Evolutionary conservation across 2,113 vertebrate genomes (phyloP), one percentile per base, ranked within the genome.

Genomic region (Leptocoma aspasia): DNA sequence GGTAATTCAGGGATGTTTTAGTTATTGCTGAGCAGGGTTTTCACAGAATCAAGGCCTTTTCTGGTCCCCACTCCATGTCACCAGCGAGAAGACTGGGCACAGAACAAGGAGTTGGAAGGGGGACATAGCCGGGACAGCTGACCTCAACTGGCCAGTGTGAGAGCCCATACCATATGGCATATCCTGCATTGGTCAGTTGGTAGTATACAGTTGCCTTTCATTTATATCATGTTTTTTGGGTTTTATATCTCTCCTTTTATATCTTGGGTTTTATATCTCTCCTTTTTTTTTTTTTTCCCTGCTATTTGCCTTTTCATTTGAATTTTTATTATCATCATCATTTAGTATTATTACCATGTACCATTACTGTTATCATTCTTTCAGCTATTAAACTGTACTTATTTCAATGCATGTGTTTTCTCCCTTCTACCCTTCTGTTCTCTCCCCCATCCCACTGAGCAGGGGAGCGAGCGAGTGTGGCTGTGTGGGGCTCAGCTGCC

Each of bases 201-300:
- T 33, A 21, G 8, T 7, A 14, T 33, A 7, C n/a, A 54, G 6
- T 20, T 50, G 27, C 57, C n/a, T 78, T 78, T 50, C 33, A 22
- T 39, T 84, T 63, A 5, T 31, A 13, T 57, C 3, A 1, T 9
- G 22, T 24, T 7, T 56, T 37, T 90, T 42, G 33, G 6, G 15
- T 22, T 52, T 72, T 72, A 12, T 57, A 10, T 27, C 4, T 30
- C 24, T 41, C 1, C 1, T 9, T 39, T n/a, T n/a, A n/a, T n/a
- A 9, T 56, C 37, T 90, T 37, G 37, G 8, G 13, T 28, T 57
- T 64, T 64, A 11, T 50, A 8, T 24, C 3, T 35, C 30, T 33
- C 1, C 1, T 10, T 26, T 22, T 47, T 9, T 23, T 13, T 22
- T 41, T 8, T 33, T 2, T 3, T 7, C 2, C 5, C 9, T 10